Evolutionary conservation across 2,113 vertebrate genomes (phyloP), one percentile per base, ranked within the genome.

Genomic region (Megalops atlanticus): DNA sequence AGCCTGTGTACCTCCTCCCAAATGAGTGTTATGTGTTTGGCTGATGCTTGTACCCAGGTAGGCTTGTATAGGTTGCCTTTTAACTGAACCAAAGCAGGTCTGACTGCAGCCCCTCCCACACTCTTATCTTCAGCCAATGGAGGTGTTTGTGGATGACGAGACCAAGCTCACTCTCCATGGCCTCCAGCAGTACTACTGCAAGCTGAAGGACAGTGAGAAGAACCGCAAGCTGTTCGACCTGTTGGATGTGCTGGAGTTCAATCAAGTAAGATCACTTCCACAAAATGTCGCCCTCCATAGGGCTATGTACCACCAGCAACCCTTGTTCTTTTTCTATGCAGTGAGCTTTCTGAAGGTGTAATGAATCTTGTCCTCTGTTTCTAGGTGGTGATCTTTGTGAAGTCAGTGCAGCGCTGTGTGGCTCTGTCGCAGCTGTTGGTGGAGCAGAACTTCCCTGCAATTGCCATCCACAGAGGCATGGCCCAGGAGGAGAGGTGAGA

Each of bases 351-450:
- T 12, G 47, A 49, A 77, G 33, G 39, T 64, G 54, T 39, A 15
- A 73, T 39, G 5, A 21, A 1, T 21, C n/a, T 36, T 72, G 4
- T 5, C 43, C 39, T 40, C 0, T 45, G 8, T n/a, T n/a, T n/a
- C 0, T 85, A 97, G 96, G 96, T 97, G 88, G 95, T 96, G 83
- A 96, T 97, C 89, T 97, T 96, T 54, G 96, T 97, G 73, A 97
- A 96, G 91, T 96, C 95, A 0, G 95, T 97, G 74, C 94, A 95
- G 76, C 95, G 96, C 49, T 96, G 96, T 81, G 93, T 97, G 83
- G 96, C 96, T 0, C 91, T 97, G 73, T 96, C 96, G 38, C 96
- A 96, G 90, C 93, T 97, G 54, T 89, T 96, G 0, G 94, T 96
- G 84, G 96, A 96, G 82, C 96, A 96, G 90, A 96, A 96, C 87